Percentiles rank a stretch among this genome's conserved stretches.
These are phyloP conservation scores for Barypeithes pellucidus DNA, from an alignment of 2,888 invertebrate species.

Conservation along the genomic window DNA sequence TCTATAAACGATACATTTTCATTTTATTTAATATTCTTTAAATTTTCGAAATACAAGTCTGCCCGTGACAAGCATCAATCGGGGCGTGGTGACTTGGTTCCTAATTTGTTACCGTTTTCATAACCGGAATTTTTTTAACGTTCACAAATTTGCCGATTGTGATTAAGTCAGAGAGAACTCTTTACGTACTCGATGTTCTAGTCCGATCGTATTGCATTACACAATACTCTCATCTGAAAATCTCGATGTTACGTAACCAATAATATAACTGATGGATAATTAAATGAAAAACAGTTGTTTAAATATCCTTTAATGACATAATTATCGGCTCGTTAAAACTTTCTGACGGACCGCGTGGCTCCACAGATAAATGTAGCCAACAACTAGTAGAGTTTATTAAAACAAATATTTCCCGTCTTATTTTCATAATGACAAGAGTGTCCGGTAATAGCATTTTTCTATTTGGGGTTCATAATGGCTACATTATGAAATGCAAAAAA, in stretches of 20 bases:
- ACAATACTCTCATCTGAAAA: constrained; percentile 16
- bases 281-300: not conserved
- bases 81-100: constrained; percentile 20
- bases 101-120: constrained; percentile 30
- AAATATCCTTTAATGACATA: not conserved
- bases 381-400: too few species aligned
- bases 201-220: not conserved
- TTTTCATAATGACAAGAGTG: too few species aligned
- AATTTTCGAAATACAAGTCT: constrained; percentile 16
- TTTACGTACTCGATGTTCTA: not conserved
- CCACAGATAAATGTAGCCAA: too few species aligned
- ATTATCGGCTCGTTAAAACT: too few species aligned
- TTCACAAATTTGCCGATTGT: constrained; percentile 14
- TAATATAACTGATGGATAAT: not conserved
- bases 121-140: constrained; percentile 39
- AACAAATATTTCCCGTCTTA: too few species aligned
- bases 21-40: too few species aligned
- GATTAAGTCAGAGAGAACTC: constrained; percentile 21
- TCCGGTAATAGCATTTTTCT: too few species aligned
- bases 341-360: too few species aligned
- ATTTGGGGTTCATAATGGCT: too few species aligned
- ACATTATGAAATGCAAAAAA: too few species aligned
- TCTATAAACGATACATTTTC: too few species aligned
- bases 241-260: not conserved
- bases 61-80: not conserved